Conservation (phyloP, 1,140 invertebrate genomes). For the Copidosoma floridanum region DNA sequence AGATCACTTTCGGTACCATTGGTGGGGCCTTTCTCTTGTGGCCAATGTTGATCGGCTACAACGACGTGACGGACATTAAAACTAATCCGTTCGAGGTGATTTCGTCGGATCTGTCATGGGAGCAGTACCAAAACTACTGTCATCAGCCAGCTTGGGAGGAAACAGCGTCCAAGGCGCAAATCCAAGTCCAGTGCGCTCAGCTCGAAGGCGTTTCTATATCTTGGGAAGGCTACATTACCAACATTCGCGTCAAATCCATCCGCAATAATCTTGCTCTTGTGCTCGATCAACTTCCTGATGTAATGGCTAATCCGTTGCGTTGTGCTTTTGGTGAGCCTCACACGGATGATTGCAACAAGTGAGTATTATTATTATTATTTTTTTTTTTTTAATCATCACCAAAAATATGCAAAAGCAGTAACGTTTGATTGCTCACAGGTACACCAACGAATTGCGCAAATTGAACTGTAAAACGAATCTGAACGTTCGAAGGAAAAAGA, state of each 20-base stretch:
- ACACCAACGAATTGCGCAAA: slow-evolving; percentile 48
- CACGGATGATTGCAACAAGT: slow-evolving; percentile 54
- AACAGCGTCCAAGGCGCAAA: slow-evolving; percentile 62
- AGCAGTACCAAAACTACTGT: slow-evolving; percentile 71
- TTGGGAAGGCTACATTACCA: slow-evolving; percentile 73
- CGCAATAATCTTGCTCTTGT: slow-evolving; percentile 63
- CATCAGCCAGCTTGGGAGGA: slow-evolving; percentile 68
- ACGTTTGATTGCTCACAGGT: no score
- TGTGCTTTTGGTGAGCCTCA: slow-evolving; percentile 70
- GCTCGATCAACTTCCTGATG: slow-evolving; percentile 61
- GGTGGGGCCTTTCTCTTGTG: slow-evolving; percentile 55
- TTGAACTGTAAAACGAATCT: slow-evolving; percentile 59
- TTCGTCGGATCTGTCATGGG: slow-evolving; percentile 59
- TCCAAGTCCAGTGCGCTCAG: slow-evolving; percentile 69
- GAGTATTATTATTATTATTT: not conserved
- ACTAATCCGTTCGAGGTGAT: slow-evolving; percentile 39
- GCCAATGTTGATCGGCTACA: slow-evolving; percentile 54
- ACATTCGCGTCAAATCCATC: slow-evolving; percentile 64
- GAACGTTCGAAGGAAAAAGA: slow-evolving; percentile 56
- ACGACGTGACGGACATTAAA: slow-evolving; percentile 32
- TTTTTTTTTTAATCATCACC: no score
- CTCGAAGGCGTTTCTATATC: slow-evolving; percentile 65
- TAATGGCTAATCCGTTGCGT: slow-evolving; percentile 60
- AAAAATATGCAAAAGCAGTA: no score
- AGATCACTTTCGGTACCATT: slow-evolving; percentile 53